Conservation (phyloP, 2,888 invertebrate genomes). For the Flexamia atlantica region DNA sequence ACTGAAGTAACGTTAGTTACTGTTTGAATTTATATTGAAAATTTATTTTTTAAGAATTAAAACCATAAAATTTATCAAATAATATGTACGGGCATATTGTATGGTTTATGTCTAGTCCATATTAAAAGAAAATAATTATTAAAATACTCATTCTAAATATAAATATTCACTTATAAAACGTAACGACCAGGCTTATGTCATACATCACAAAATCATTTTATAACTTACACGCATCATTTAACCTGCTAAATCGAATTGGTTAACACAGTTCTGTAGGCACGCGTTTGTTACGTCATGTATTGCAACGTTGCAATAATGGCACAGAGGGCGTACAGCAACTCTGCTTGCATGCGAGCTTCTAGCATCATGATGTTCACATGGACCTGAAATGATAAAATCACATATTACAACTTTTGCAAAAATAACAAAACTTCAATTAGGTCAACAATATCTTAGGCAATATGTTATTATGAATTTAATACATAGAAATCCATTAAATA, state of each 20-base stretch:
- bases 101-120: slow-evolving; percentile 13
- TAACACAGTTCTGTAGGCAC: slow-evolving; percentile 39
- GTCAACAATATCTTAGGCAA: too few relatives aligned
- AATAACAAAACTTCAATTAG: too few relatives aligned
- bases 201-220: slow-evolving; percentile 57
- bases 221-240: slow-evolving; percentile 28
- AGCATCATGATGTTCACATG: slow-evolving; percentile 92
- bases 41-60: background rate
- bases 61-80: too few relatives aligned
- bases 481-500: too few relatives aligned
- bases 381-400: slow-evolving; percentile 77
- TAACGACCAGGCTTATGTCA: slow-evolving; percentile 42
- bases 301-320: slow-evolving; percentile 91
- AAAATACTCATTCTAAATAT: slow-evolving; percentile 27
- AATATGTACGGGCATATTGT: slow-evolving; percentile 20
- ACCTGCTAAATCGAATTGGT: slow-evolving; percentile 21
- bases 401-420: too few relatives aligned
- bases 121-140: slow-evolving; percentile 12
- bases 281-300: slow-evolving; percentile 79
- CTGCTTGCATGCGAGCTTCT: slow-evolving; percentile 92
- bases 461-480: too few relatives aligned
- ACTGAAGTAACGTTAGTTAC: too few relatives aligned
- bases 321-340: slow-evolving; percentile 89
- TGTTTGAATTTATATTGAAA: background rate
- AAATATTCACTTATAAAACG: slow-evolving; percentile 36